Percentiles rank a stretch among this genome's conserved stretches.
Evolutionary conservation across 2,113 vertebrate species (phyloP).

Genomic region (Pterocles orientalis): DNA sequence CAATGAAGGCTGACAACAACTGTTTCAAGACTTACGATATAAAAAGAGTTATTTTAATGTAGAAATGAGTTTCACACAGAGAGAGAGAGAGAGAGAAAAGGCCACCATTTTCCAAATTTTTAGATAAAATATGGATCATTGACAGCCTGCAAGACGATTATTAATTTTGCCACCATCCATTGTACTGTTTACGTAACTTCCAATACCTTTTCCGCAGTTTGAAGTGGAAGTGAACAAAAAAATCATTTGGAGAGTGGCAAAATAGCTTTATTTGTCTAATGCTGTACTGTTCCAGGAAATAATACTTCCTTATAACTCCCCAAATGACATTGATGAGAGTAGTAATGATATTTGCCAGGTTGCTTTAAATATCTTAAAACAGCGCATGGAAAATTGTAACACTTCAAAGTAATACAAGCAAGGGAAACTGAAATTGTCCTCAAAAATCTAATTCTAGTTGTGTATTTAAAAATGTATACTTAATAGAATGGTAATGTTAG

Average conservation of each 20-base stretch:
- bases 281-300: neutral
- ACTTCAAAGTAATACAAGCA: neutral
- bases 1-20: accelerated
- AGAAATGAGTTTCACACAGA: neutral
- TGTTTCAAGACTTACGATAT: neutral
- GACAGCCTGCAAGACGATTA: neutral
- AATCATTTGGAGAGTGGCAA: neutral
- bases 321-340: neutral
- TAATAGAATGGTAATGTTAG: neutral
- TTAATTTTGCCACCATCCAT: neutral
- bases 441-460: neutral
- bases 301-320: neutral
- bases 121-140: neutral
- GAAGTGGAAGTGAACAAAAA: neutral
- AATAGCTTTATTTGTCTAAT: neutral
- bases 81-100: neutral
- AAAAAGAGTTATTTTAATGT: neutral
- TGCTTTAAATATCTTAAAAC: neutral
- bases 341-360: neutral
- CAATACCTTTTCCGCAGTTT: neutral
- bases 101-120: neutral
- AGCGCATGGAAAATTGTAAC: neutral
- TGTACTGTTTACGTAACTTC: neutral
- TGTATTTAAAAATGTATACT: neutral
- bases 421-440: neutral